A percentile compares a stretch with the other conserved stretches of the same genome.
Conservation (phyloP, 2,113 vertebrate species). For the Arvicanthis niloticus region DNA sequence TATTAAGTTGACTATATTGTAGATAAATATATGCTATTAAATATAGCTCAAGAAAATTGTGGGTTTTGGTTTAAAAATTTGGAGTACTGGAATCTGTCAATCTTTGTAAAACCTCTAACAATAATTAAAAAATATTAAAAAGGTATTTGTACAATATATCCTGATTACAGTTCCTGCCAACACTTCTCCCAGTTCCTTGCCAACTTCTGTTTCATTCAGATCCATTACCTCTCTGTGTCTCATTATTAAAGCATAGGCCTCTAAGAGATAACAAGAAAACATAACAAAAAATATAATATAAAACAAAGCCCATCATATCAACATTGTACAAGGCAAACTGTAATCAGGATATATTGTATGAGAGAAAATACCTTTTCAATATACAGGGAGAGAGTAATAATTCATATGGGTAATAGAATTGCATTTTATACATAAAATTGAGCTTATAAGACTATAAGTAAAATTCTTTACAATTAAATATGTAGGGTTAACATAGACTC, state of each 20-base stretch:
- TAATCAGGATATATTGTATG: not conserved
- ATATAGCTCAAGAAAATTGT: constrained; percentile 6
- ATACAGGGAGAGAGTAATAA: not conserved
- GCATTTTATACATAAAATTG: not conserved
- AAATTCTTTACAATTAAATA: constrained; percentile 37
- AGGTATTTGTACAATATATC: not conserved
- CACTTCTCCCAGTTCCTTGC: not conserved
- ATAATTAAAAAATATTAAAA: not conserved
- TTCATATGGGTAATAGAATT: not conserved
- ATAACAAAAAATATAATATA: not conserved
- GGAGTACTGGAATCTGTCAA: not conserved
- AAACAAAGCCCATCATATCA: not conserved
- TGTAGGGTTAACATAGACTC: not conserved
- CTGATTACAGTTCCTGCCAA: not conserved
- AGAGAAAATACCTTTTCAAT: not conserved
- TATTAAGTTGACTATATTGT: constrained; percentile 19
- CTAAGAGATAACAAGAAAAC: not conserved
- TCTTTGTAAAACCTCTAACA: not conserved
- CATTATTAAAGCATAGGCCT: not conserved
- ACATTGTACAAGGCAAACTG: not conserved
- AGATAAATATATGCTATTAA: not conserved
- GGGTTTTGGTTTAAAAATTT: not conserved
- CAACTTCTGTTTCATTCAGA: not conserved
- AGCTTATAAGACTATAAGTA: not conserved
- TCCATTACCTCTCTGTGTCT: not conserved